Base-by-base conservation (phyloP, 2,888 invertebrate genomes). In the Zaprionus bogoriensis region DNA sequence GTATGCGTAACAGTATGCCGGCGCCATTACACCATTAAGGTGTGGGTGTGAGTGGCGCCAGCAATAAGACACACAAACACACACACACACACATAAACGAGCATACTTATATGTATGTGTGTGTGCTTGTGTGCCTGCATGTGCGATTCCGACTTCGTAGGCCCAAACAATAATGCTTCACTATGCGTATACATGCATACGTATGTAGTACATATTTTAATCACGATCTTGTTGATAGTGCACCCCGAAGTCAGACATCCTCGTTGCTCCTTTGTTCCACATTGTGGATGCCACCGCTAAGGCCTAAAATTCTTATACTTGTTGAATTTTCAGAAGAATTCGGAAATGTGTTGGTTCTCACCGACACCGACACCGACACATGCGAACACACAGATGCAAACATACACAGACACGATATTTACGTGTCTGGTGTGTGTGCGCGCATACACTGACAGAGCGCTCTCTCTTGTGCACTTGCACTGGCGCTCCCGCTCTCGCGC, bases 241-340 rank as follows among this genome's bases (percentile, higher is more conserved):
- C 46, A 4, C 30, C 17, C 17, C 17, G 14, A 36, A 36, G 48
- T 48, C 12, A 48, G 41, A 53, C 46, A 75, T 62, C 32, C 50
- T 69, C 42, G 48, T 42, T 54, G 25, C 41, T 53, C 54, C 58
- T 60, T 59, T 62, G 47, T 52, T 54, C 38, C 71, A 59, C 50
- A 45, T 55, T 50, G 42, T 41, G 38, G 17, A 54, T 64, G 38
- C 30, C 51, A 54, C 41, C 30, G 45, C 45, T 51, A 32, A 63
- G 39, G 54, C 41, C 48, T 48, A 17, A 52, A 38, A 55, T 62
- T 68, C 59, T 65, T 64, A 54, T 65, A 78, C 71, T 78, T 66
- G 62, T 67, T 65, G 62, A 76, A 61, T 76, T 76, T 79, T 67
- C 52, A 55, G 50, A 71, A 71, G 72, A 76, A 71, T 75, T 71